These are phyloP conservation scores for Nansenia antarctica DNA, from an alignment of 2,113 vertebrate species.

Conservation along the genomic window DNA sequence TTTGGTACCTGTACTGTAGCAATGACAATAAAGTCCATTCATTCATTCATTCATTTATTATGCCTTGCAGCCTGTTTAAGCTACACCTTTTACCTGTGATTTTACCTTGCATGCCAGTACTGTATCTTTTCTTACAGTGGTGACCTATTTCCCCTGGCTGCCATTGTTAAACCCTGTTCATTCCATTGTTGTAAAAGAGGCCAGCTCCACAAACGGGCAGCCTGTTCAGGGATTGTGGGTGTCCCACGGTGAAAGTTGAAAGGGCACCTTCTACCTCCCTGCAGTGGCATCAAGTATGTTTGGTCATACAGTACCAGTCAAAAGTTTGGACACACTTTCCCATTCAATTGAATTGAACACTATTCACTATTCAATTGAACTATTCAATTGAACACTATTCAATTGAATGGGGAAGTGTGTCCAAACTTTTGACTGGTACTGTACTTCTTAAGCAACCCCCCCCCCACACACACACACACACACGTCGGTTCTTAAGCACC, in stretches of 20 bases:
- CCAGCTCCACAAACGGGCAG: background rate
- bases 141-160: background rate
- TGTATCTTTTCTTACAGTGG: background rate
- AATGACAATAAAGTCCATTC: too few species aligned
- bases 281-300: slow-evolving; percentile 33
- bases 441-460: too few species aligned
- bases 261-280: slow-evolving; percentile 7
- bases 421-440: too few species aligned
- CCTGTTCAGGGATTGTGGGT: slow-evolving; percentile 19
- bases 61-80: background rate
- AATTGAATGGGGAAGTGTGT: too few species aligned
- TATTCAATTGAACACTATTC: too few species aligned
- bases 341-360: too few species aligned
- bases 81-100: background rate
- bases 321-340: too few species aligned
- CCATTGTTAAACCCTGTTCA: background rate
- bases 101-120: background rate
- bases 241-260: background rate
- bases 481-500: slow-evolving; percentile 18
- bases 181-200: slow-evolving; percentile 1
- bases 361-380: too few species aligned
- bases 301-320: too few species aligned
- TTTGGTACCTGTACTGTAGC: too few species aligned
- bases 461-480: too few species aligned
- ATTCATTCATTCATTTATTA: too few species aligned